Conservation (phyloP, 1,140 invertebrate species). For the Geopemphigus sp. region DNA sequence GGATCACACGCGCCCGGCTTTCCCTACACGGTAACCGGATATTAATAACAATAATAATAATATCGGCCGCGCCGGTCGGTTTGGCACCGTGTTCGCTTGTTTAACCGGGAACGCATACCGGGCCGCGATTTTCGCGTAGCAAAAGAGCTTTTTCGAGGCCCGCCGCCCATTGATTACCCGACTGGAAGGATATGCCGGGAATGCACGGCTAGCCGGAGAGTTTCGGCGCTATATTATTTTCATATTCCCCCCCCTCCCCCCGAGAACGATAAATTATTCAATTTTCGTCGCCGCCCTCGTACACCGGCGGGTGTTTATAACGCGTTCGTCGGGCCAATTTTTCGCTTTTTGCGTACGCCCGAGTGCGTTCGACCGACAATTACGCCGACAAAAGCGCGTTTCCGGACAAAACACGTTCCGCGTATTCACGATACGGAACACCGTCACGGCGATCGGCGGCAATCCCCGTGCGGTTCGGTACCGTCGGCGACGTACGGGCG, state of each 20-base stretch:
- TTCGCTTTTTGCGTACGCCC: too few relatives aligned
- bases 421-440: too few relatives aligned
- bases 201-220: background rate
- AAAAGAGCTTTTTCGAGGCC: slow-evolving; percentile 25
- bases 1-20: too few relatives aligned
- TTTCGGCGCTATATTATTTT: slow-evolving; percentile 42
- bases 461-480: too few relatives aligned
- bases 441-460: too few relatives aligned
- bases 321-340: too few relatives aligned
- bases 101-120: background rate
- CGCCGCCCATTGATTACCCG: slow-evolving; percentile 7
- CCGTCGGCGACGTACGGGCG: too few relatives aligned
- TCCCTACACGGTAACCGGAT: slow-evolving; percentile 16
- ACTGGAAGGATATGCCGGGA: slow-evolving; percentile 40
- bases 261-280: slow-evolving; percentile 22
- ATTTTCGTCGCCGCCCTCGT: background rate
- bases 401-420: too few relatives aligned
- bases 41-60: slow-evolving; percentile 46
- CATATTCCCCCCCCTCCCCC: slow-evolving; percentile 46
- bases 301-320: background rate
- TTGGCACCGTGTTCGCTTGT: background rate
- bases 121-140: background rate
- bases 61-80: too few relatives aligned
- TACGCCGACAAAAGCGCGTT: too few relatives aligned
- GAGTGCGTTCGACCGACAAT: too few relatives aligned